Conservation (phyloP, 1,140 invertebrate genomes). For the Bombus consobrinus region DNA sequence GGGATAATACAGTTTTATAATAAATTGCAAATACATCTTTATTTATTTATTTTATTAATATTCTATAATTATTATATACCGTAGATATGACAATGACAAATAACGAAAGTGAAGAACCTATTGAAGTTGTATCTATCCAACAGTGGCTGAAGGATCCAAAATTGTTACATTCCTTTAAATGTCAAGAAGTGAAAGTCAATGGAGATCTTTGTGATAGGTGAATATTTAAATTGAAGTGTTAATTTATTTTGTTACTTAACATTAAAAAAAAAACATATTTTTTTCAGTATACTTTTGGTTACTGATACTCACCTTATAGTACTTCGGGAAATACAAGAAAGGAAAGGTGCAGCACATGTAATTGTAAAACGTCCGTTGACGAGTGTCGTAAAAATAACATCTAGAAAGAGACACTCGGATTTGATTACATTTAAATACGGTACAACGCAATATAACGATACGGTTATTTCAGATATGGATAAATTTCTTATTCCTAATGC, state of each 20-base stretch:
- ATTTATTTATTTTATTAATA: background rate
- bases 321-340: constrained; percentile 90
- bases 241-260: background rate
- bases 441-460: constrained; percentile 87
- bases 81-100: constrained; percentile 79
- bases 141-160: constrained; percentile 93
- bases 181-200: constrained; percentile 95
- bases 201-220: constrained; percentile 92
- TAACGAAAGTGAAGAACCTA: constrained; percentile 85
- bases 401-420: constrained; percentile 95
- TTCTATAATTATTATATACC: constrained; percentile 14
- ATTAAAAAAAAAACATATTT: constrained; percentile 44
- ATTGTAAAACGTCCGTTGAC: constrained; percentile 93
- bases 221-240: constrained; percentile 38
- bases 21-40: too few relatives aligned
- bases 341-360: constrained; percentile 91
- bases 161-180: constrained; percentile 93
- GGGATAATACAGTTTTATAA: too few relatives aligned
- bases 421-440: constrained; percentile 98
- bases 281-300: constrained; percentile 91
- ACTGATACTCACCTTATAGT: constrained; percentile 94
- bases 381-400: constrained; percentile 97
- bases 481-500: constrained; percentile 96
- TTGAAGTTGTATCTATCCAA: constrained; percentile 89
- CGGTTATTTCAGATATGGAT: constrained; percentile 93